Percentiles rank a stretch among this genome's conserved stretches.
phyloP scores from a whole-genome alignment of 2,113 vertebrate genomes.

The Fregetta grallaria region DNA sequence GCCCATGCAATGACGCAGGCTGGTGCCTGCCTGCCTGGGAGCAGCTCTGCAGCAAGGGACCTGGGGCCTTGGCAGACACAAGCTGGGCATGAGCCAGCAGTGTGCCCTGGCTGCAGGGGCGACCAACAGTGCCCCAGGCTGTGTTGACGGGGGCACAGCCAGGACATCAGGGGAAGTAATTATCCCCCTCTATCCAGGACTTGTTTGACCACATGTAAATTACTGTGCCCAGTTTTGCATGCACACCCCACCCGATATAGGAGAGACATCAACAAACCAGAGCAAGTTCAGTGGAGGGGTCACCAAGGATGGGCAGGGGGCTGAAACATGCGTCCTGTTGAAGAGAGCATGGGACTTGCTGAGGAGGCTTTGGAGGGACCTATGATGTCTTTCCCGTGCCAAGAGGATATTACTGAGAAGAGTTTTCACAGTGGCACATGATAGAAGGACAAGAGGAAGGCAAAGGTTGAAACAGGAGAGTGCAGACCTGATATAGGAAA shows the following conservation, averaged over 20 bases:
- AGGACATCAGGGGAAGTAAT: neutral
- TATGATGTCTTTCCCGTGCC: neutral
- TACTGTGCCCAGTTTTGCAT: neutral
- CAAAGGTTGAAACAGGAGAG: neutral
- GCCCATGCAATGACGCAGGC: neutral
- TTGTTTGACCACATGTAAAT: neutral
- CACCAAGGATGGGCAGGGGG: neutral
- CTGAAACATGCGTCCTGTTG: neutral
- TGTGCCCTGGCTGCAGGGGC: neutral
- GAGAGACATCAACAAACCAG: neutral
- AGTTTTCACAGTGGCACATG: neutral
- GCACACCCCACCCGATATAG: rapidly evolving
- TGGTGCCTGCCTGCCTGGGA: neutral
- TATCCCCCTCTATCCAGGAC: neutral
- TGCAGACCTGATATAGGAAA: neutral
- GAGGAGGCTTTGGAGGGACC: too few relatives aligned
- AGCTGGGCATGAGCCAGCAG: neutral
- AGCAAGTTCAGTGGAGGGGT: neutral
- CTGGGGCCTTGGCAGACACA: neutral
- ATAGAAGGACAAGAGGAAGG: neutral
- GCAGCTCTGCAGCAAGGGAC: neutral
- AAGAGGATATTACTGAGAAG: neutral
- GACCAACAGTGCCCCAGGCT: neutral
- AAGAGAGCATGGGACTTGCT: neutral
- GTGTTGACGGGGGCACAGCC: neutral